Evolutionary conservation across 2,797 vertebrate species (phyloP).

Genomic region (Holocentrus rufus): DNA sequence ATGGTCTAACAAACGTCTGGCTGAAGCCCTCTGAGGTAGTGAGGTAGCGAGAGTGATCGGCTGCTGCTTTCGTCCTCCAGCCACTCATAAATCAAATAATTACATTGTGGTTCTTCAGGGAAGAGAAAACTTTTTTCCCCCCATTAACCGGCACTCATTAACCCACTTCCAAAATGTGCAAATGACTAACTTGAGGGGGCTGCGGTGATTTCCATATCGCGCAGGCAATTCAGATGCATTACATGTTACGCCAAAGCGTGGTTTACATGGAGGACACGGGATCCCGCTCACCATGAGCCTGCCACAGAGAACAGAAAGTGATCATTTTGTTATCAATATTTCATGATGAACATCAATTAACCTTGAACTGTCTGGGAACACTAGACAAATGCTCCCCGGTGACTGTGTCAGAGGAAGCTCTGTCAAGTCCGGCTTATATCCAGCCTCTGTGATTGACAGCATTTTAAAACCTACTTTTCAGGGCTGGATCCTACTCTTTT

Average conservation of each 20-base stretch:
- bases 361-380: conserved; percentile 75
- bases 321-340: conserved; percentile 76
- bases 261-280: conserved; percentile 36
- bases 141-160: conserved; percentile 69
- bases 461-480: conserved; percentile 63
- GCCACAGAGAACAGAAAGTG: conserved; percentile 39
- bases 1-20: conserved; percentile 34
- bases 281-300: conserved; percentile 21
- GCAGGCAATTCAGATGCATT: conserved; percentile 23
- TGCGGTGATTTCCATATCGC: conserved; percentile 36
- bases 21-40: conserved; percentile 40
- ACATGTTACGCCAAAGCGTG: conserved; percentile 30
- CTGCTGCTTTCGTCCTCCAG: conserved; percentile 52
- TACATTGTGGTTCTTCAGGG: conserved; percentile 62
- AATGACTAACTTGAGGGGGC: conserved; percentile 63
- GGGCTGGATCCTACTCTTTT: conserved; percentile 37
- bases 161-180: conserved; percentile 68
- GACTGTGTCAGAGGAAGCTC: conserved; percentile 56
- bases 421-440: conserved; percentile 48
- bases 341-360: conserved; percentile 78
- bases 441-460: conserved; percentile 64
- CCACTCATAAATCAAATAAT: conserved; percentile 76
- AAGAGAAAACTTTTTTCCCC: conserved; percentile 65
- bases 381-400: conserved; percentile 67
- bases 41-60: conserved; percentile 31